These are phyloP conservation scores for Hypercompe scribonia DNA, from an alignment of 2,888 invertebrate species.

Conservation along the genomic window DNA sequence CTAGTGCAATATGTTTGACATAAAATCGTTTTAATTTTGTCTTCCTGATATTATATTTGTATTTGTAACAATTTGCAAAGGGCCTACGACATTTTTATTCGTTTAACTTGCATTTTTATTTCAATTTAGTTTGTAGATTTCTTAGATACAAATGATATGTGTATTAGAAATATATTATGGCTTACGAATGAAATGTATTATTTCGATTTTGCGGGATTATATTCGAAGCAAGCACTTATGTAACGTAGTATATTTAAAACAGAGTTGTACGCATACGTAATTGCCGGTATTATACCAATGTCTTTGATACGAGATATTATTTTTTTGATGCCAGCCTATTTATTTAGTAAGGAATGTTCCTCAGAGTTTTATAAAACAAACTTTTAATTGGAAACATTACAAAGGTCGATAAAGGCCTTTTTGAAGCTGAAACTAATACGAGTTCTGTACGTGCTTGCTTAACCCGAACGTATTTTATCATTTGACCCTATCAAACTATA, in stretches of 20 bases:
- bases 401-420: constrained; percentile 34
- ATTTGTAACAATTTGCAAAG: constrained; percentile 62
- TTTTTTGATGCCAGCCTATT: constrained; percentile 24
- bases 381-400: constrained; percentile 21
- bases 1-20: constrained; percentile 65
- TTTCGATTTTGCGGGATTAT: constrained; percentile 48
- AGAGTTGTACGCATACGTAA: constrained; percentile 16
- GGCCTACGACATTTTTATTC: constrained; percentile 66
- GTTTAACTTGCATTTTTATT: constrained; percentile 67
- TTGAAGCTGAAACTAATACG: constrained; percentile 30
- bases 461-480: constrained; percentile 56
- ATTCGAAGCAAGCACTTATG: constrained; percentile 49
- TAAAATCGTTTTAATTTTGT: constrained; percentile 58
- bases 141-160: constrained; percentile 53
- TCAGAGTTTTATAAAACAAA: constrained; percentile 25
- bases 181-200: constrained; percentile 56
- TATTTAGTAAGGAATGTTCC: constrained; percentile 20
- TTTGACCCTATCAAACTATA: constrained; percentile 76
- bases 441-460: constrained; percentile 52
- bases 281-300: constrained; percentile 20
- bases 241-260: constrained; percentile 30
- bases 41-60: constrained; percentile 62
- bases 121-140: constrained; percentile 60
- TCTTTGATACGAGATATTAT: constrained; percentile 18
- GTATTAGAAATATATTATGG: constrained; percentile 52